These are phyloP conservation scores for Trematomus loennbergii DNA, from an alignment of 2,113 vertebrate genomes.

Conservation along the genomic window DNA sequence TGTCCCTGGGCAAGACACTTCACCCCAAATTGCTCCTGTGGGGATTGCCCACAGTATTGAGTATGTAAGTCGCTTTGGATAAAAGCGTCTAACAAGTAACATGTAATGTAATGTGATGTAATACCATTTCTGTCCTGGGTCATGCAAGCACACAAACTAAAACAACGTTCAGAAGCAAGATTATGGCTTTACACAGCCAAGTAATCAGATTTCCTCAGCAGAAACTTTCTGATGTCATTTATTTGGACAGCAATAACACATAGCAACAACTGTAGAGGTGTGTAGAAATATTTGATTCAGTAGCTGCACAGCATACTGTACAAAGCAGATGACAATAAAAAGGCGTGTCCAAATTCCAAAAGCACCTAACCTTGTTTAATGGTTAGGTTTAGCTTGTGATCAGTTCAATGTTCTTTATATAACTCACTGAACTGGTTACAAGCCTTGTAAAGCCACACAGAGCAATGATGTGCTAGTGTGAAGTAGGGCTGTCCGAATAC, in stretches of 20 bases:
- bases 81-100: too few relatives aligned
- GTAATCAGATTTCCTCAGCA: neutral
- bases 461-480: neutral
- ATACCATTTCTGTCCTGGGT: neutral
- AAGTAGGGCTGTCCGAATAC: neutral
- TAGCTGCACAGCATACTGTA: too few relatives aligned
- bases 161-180: neutral
- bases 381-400: neutral
- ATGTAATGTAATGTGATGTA: too few relatives aligned
- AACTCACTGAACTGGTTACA: slow-evolving; percentile 11
- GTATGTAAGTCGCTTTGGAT: too few relatives aligned
- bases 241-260: neutral
- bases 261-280: neutral
- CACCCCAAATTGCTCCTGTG: too few relatives aligned
- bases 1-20: too few relatives aligned
- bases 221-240: neutral
- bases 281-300: neutral
- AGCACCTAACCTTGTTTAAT: neutral
- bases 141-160: neutral
- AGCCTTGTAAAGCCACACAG: neutral
- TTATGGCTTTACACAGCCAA: neutral
- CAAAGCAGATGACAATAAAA: neutral
- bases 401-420: neutral
- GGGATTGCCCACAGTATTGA: too few relatives aligned
- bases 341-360: slow-evolving; percentile 20